These are phyloP conservation scores for Adineta ricciae DNA, from an alignment of 2,888 invertebrate genomes.

Conservation along the genomic window DNA sequence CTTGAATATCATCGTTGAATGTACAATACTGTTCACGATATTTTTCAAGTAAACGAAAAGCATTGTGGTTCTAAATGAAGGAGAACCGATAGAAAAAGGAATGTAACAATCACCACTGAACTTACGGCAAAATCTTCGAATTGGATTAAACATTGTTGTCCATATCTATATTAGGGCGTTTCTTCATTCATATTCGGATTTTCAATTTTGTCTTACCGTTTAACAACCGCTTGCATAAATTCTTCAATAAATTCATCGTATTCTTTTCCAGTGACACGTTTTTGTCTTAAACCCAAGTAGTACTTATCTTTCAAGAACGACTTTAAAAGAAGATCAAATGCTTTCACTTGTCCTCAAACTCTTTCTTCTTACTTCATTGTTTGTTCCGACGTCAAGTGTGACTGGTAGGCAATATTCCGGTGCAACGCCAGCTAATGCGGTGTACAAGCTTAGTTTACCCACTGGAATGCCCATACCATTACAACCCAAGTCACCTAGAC, in stretches of 20 bases:
- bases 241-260: slow-evolving; percentile 86
- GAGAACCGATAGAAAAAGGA: background rate
- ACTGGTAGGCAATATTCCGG: slow-evolving; percentile 83
- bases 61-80: slow-evolving; percentile 75
- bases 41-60: slow-evolving; percentile 75
- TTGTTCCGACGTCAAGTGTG: slow-evolving; percentile 78
- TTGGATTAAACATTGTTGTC: slow-evolving; percentile 54
- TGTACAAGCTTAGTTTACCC: slow-evolving; percentile 83
- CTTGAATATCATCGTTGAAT: slow-evolving; percentile 70
- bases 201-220: slow-evolving; percentile 37
- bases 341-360: slow-evolving; percentile 35
- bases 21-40: slow-evolving; percentile 75
- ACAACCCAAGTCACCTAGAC: slow-evolving; percentile 83
- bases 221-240: slow-evolving; percentile 78
- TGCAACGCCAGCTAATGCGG: slow-evolving; percentile 82
- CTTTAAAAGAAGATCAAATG: slow-evolving; percentile 54
- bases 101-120: background rate
- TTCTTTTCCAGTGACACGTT: slow-evolving; percentile 64
- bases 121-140: slow-evolving; percentile 79
- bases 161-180: slow-evolving; percentile 42
- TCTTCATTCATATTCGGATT: background rate
- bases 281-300: slow-evolving; percentile 77
- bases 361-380: slow-evolving; percentile 58
- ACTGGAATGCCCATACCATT: slow-evolving; percentile 96
- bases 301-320: slow-evolving; percentile 71